Base-by-base conservation (phyloP, 2,113 vertebrate genomes). In the Oncorhynchus masou region DNA sequence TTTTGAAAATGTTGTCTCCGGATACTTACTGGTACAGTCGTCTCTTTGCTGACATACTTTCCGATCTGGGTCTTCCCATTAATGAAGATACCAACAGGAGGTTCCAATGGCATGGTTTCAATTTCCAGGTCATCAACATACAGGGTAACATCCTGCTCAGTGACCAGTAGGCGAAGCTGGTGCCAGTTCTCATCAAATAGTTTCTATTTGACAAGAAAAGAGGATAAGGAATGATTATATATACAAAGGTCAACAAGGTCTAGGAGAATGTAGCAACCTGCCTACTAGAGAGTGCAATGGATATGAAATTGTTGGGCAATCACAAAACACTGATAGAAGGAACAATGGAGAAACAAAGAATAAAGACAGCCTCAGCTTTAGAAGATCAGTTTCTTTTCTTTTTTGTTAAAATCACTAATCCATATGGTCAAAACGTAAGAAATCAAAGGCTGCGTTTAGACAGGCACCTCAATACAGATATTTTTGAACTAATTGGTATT, bases 171-270 rank as follows among this genome's bases (percentile, higher is more conserved):
- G 48, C 97, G 94, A 68, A 99, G 88, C 64, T 98, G 97, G 91
- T 99, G 97, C 97, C 97, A 99, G 71, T 82, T 90, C 92, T 96
- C 96, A 92, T 99, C 97, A 94, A 98, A 99, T 59, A 99, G 85
- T 31, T 77, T 92, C 91, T 96, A 70, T 71, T 76, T 65, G 20
- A 64, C 20, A 83, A 5, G 70, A 69, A 69, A 82, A 60, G 75
- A 82, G 39, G 39, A 45, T 11, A 11, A 3, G 9, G 39, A 45
- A 45, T 11, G 39, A 45, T 45, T 45, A 45, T 45, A 11, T 45
- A 45, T 45, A 45, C 39, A 45, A 45, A 45, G 39, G 39, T 45
- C 39, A 45, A 45, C 39, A 45, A 3, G 2, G 39, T 45, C 39
- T 12, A 45, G 39, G 39, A 45, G 9, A 11, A 62, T 22, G 1